These are phyloP conservation scores for Camptogramma bilineatum DNA, from an alignment of 2,888 invertebrate species.

Conservation along the genomic window DNA sequence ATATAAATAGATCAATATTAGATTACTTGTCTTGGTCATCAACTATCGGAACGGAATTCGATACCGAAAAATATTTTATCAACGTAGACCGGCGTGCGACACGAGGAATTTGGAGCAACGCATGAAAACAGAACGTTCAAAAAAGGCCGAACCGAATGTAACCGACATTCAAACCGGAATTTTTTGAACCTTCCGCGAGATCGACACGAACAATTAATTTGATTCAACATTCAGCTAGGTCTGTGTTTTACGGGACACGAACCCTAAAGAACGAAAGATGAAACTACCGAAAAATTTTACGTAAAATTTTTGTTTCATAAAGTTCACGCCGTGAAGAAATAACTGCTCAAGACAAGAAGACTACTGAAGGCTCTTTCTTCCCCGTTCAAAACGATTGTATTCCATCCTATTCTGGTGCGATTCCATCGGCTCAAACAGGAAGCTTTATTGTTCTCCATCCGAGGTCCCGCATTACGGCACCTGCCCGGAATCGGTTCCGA, in stretches of 20 bases:
- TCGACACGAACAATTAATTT: neutral
- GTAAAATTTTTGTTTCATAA: too few relatives aligned
- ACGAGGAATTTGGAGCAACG: conserved; percentile 12
- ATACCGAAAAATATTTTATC: neutral
- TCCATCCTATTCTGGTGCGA: neutral
- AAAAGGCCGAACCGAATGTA: neutral
- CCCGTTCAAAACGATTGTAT: conserved; percentile 6
- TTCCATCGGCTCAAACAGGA: conserved; percentile 9
- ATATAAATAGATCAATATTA: neutral
- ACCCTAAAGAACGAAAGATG: too few relatives aligned
- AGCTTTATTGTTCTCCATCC: conserved; percentile 10
- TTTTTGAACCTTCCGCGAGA: conserved; percentile 3
- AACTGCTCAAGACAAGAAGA: conserved; percentile 4
- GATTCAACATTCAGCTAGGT: neutral
- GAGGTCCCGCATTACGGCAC: conserved; percentile 40
- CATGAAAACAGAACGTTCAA: neutral
- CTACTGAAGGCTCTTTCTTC: conserved; percentile 4
- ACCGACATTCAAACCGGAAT: neutral
- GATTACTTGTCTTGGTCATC: neutral
- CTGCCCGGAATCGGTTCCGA: conserved; percentile 44
- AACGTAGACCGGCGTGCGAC: conserved; percentile 3
- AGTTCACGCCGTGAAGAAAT: neutral
- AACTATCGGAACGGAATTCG: neutral
- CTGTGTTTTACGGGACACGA: neutral
- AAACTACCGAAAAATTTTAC: neutral